phyloP scores from a whole-genome alignment of 2,113 vertebrate genomes.

The Vidua macroura region DNA sequence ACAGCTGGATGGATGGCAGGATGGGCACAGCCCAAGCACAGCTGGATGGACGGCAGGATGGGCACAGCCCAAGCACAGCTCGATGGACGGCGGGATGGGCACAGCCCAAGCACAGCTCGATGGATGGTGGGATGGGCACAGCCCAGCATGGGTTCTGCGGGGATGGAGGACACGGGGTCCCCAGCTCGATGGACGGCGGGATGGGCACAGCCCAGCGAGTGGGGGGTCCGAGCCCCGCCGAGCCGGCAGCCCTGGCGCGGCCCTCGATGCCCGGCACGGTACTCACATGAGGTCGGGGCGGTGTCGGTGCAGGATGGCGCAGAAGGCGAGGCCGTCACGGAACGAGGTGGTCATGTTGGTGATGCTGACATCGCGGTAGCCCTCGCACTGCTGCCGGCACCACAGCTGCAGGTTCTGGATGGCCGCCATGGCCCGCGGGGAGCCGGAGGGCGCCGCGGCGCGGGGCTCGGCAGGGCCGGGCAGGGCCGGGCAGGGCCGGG shows the following conservation, averaged over 20 bases:
- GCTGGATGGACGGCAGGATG: not conserved
- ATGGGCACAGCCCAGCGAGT: not conserved
- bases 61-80: not conserved
- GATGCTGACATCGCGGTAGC: constrained; percentile 87
- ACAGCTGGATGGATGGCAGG: too few species aligned
- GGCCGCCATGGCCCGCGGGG: constrained; percentile 81
- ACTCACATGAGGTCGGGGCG: constrained; percentile 96
- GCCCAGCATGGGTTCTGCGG: not conserved
- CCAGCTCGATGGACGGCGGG: not conserved
- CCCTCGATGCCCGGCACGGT: not conserved
- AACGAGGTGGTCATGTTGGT: constrained; percentile 97
- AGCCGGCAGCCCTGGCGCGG: not conserved
- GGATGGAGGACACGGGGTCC: not conserved
- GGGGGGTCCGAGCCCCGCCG: not conserved
- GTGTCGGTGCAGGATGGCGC: constrained; percentile 92
- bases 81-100: accelerated
- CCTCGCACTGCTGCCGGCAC: constrained; percentile 89
- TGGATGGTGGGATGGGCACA: accelerated
- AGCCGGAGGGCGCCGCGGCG: not conserved
- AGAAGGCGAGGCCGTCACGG: constrained; percentile 93
- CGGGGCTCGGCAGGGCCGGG: not conserved
- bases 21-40: not conserved
- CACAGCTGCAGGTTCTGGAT: constrained; percentile 90
- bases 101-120: not conserved
- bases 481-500: not conserved